A percentile compares a stretch with the other conserved stretches of the same genome.
Evolutionary conservation across 2,797 vertebrate genomes (phyloP).

Genomic region (Macroramphosus scolopax): DNA sequence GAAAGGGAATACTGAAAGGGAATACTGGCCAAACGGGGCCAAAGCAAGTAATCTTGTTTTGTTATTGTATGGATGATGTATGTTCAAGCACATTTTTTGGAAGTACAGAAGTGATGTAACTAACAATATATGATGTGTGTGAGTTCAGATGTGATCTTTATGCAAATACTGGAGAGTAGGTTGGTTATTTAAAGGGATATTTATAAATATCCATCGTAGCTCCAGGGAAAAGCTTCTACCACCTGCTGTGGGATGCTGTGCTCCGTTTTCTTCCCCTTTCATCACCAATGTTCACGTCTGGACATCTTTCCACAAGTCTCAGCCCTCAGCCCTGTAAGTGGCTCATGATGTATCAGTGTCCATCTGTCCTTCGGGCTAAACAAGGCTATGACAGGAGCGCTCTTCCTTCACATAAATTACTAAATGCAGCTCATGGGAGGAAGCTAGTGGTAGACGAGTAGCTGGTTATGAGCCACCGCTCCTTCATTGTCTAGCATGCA

Average conservation of each 20-base stretch:
- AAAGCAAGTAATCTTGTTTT: constrained; percentile 13
- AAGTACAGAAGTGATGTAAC: too few relatives aligned
- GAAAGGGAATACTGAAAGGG: too few relatives aligned
- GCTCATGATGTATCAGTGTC: constrained; percentile 31
- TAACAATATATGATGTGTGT: too few relatives aligned
- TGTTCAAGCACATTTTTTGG: constrained; percentile 14
- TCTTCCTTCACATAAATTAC: constrained; percentile 42
- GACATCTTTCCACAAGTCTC: constrained; percentile 15
- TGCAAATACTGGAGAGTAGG: constrained; percentile 20
- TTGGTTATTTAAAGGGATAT: constrained; percentile 31
- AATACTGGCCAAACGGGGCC: too few relatives aligned
- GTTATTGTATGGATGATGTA: constrained; percentile 23
- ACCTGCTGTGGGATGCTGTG: constrained; percentile 10
- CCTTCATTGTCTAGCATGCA: constrained; percentile 67
- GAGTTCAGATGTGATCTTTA: constrained; percentile 15
- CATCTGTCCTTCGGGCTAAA: constrained; percentile 46
- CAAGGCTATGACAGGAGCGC: constrained; percentile 23
- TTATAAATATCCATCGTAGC: constrained; percentile 28
- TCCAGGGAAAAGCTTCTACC: constrained; percentile 21
- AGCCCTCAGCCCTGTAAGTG: constrained; percentile 21
- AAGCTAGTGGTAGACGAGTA: constrained; percentile 55
- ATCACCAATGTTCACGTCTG: constrained; percentile 9
- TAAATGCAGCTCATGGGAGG: constrained; percentile 36
- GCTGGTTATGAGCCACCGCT: constrained; percentile 62
- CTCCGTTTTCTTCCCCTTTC: constrained; percentile 2